Evolutionary conservation across 2,888 invertebrate genomes (phyloP).

Genomic region (Apocheima hispidaria): DNA sequence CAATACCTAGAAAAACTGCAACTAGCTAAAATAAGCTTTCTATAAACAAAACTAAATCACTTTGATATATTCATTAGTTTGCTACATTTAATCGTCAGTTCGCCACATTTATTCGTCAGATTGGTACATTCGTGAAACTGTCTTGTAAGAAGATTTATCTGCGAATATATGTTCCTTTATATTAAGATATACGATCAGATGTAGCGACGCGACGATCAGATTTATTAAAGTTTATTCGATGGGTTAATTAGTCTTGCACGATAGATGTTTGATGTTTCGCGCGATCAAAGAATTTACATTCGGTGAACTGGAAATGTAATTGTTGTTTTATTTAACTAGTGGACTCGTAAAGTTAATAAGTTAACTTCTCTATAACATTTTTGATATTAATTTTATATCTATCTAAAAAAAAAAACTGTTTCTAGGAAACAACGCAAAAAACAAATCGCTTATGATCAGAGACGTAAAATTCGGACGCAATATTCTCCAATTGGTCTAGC

Average conservation of each 20-base stretch:
- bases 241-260: conserved; percentile 17
- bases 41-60: conserved; percentile 40
- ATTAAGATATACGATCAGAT: conserved; percentile 17
- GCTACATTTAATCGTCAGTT: conserved; percentile 30
- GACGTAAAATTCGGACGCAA: no score
- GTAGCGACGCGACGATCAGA: conserved; percentile 17
- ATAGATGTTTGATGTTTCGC: conserved; percentile 17
- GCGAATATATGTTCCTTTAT: conserved; percentile 10
- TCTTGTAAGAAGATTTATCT: conserved; percentile 22
- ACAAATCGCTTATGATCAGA: no score
- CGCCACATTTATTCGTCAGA: conserved; percentile 15
- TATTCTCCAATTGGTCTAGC: no score
- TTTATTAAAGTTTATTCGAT: conserved; percentile 23
- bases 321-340: conserved; percentile 3
- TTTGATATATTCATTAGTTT: conserved; percentile 40
- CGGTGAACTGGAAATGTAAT: neutral
- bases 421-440: no score
- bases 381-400: neutral
- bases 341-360: neutral
- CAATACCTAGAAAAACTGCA: conserved; percentile 19
- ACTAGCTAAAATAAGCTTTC: conserved; percentile 3
- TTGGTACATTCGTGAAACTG: conserved; percentile 25
- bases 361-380: neutral
- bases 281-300: conserved; percentile 23
- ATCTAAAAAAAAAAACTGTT: no score